Base-by-base conservation (phyloP, 2,113 vertebrate genomes). In the Oryzias woworae region DNA sequence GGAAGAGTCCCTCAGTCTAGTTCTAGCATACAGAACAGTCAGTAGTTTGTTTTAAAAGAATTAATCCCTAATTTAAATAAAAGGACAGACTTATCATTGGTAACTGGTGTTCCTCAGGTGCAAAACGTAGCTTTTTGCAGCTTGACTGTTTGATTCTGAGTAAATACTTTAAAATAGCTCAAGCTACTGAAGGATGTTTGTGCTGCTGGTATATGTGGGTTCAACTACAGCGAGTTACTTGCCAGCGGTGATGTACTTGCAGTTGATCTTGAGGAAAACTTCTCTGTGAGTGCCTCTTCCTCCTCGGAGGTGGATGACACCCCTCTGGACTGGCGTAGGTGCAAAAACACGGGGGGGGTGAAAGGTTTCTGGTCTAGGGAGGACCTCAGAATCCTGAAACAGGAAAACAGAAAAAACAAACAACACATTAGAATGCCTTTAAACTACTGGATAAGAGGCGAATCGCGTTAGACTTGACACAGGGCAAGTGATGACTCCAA, bases 261-360 rank as follows among this genome's bases (percentile, higher is more conserved):
- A 98, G 87, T 96, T 98, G 86, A 99, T 98, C 91, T 99, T 99
- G 69, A 99, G 94, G 86, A 99, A 41, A n/a, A 99, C 86, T 98
- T 98, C 89, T 99, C 97, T 13, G 96, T 99, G 71, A 99, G 97
- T 4, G 97, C 97, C 91, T 99, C 97, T 77, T 99, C 97, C 75
- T 99, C 97, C 85, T 98, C 96, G 0, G 97, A 98, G 70, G 96
- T 96, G 73, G 97, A 98, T 18, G 95, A 98, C 51, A 98, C 94
- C 87, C 95, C 93, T 83, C 96, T 93, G 51, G 94, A 66, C 62
- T 95, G 89, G 67, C 92, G 95, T 82, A 94, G n/a, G 86, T 65
- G 88, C 85, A 0, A 77, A 84, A 91, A 89, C n/a, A 87, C 75
- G 16, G 94, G 92, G 16, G n/a, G 93, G 91, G 42, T 89, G 80